Conservation (phyloP, 2,113 vertebrate species). For the Damaliscus lunatus region DNA sequence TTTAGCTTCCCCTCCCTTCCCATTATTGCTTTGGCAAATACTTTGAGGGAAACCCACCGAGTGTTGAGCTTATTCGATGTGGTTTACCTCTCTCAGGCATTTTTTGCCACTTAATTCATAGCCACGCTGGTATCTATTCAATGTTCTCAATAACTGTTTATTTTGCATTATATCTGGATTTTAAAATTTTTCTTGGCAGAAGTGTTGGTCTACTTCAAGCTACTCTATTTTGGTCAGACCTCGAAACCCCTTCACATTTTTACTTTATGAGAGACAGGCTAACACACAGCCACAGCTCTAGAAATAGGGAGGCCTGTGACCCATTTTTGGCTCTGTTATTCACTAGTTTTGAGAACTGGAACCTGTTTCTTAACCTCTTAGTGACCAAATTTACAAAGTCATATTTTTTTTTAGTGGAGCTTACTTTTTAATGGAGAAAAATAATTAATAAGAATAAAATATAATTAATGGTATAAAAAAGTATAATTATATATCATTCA, state of each 20-base stretch:
- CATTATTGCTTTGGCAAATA: neutral
- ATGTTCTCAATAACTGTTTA: neutral
- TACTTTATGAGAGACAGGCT: neutral
- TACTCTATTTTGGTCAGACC: neutral
- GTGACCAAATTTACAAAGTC: neutral
- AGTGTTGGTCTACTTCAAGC: neutral
- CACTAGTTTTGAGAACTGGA: neutral
- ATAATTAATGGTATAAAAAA: neutral
- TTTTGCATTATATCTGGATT: constrained; percentile 39
- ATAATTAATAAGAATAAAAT: neutral
- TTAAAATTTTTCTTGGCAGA: constrained; percentile 21
- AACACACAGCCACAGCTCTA: neutral
- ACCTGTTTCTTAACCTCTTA: neutral
- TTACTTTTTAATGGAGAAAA: neutral
- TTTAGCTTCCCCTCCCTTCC: neutral
- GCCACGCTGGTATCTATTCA: neutral
- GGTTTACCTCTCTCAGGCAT: neutral
- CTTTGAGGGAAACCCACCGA: neutral
- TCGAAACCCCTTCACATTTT: constrained; percentile 14
- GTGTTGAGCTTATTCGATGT: neutral
- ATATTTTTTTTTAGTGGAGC: neutral
- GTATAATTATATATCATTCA: neutral
- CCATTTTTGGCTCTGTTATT: neutral
- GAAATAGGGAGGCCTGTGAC: neutral
- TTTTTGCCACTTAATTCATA: constrained; percentile 9